These are phyloP conservation scores for Ditula angustiorana DNA, from an alignment of 2,888 invertebrate genomes.

Conservation along the genomic window DNA sequence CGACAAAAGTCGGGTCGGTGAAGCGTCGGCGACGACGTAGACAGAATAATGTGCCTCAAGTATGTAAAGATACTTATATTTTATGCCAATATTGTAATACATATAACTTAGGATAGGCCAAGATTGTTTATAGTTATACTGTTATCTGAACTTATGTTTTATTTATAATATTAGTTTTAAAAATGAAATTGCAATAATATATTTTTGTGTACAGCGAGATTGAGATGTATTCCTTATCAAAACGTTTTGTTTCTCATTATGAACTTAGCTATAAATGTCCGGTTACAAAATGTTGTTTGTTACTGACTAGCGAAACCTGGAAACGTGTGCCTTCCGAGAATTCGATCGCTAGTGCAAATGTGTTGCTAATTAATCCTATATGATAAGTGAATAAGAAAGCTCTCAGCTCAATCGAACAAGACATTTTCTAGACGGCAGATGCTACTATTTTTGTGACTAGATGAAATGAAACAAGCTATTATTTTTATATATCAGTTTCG, in stretches of 20 bases:
- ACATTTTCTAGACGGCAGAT: slow-evolving; percentile 4
- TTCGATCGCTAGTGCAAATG: slow-evolving; percentile 28
- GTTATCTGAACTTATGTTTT: slow-evolving; percentile 43
- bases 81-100: slow-evolving; percentile 59
- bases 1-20: slow-evolving; percentile 43
- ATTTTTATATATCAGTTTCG: slow-evolving; percentile 5
- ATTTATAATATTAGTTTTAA: slow-evolving; percentile 41
- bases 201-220: slow-evolving; percentile 40
- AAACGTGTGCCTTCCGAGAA: slow-evolving; percentile 36
- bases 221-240: slow-evolving; percentile 22
- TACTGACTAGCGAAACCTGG: slow-evolving; percentile 35
- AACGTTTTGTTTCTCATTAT: slow-evolving; percentile 29
- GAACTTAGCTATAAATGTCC: slow-evolving; percentile 24
- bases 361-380: slow-evolving; percentile 25
- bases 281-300: slow-evolving; percentile 27
- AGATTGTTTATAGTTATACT: slow-evolving; percentile 40
- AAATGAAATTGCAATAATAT: slow-evolving; percentile 40
- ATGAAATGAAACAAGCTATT: background rate
- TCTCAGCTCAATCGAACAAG: slow-evolving; percentile 13
- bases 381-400: slow-evolving; percentile 24
- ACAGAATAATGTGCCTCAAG: slow-evolving; percentile 59
- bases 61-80: slow-evolving; percentile 59
- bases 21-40: slow-evolving; percentile 47
- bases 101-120: slow-evolving; percentile 35
- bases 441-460: slow-evolving; percentile 8